phyloP scores from a whole-genome alignment of 2,888 invertebrate species.

The Laspeyria flexula region DNA sequence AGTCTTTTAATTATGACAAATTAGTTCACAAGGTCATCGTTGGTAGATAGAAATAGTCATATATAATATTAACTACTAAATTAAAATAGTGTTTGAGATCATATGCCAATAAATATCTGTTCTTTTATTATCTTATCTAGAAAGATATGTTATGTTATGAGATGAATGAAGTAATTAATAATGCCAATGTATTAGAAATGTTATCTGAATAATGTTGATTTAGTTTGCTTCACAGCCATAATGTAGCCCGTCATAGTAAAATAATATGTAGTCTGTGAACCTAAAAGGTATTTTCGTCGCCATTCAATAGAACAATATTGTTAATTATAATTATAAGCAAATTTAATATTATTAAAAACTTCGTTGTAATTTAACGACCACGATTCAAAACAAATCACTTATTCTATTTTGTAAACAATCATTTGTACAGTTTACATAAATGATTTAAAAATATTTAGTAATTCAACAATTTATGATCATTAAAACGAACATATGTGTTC shows the following conservation, averaged over 20 bases:
- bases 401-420: too few relatives aligned
- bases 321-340: constrained; percentile 3
- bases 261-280: constrained; percentile 20
- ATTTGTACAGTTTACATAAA: too few relatives aligned
- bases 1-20: too few relatives aligned
- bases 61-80: too few relatives aligned
- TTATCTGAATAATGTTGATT: too few relatives aligned
- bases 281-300: constrained; percentile 15
- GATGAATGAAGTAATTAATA: background rate
- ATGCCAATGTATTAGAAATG: background rate
- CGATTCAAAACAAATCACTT: too few relatives aligned
- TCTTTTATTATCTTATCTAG: background rate
- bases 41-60: too few relatives aligned
- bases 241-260: constrained; percentile 29
- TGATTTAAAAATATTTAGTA: too few relatives aligned
- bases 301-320: constrained; percentile 9
- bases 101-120: too few relatives aligned
- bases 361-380: background rate
- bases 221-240: constrained; percentile 40
- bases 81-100: too few relatives aligned
- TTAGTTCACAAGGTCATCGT: too few relatives aligned
- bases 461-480: background rate
- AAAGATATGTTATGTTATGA: background rate
- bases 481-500: too few relatives aligned
- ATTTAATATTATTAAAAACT: background rate